A percentile compares a stretch with the other conserved stretches of the same genome.
These are phyloP conservation scores for Equus przewalskii DNA, from an alignment of 2,113 vertebrate genomes.

Conservation along the genomic window DNA sequence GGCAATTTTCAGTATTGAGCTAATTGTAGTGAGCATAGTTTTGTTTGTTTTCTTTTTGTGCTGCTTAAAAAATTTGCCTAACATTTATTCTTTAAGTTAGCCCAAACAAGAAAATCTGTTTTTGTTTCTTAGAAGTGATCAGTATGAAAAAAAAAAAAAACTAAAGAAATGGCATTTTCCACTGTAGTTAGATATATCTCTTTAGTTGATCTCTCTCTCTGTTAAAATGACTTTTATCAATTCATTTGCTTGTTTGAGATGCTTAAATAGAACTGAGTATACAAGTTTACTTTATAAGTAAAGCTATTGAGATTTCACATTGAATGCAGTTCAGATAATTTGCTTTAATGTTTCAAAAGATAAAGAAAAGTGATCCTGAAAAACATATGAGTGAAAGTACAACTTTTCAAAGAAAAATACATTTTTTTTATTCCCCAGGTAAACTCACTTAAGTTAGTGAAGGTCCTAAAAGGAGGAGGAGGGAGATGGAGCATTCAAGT, in stretches of 20 bases:
- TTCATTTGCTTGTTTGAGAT: not conserved
- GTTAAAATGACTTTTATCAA: not conserved
- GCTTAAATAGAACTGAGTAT: not conserved
- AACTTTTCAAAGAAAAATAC: slow-evolving; percentile 34
- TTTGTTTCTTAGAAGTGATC: not conserved
- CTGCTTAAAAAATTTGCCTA: not conserved
- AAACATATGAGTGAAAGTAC: not conserved
- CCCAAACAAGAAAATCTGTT: not conserved
- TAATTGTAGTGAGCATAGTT: not conserved
- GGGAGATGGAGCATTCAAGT: not conserved
- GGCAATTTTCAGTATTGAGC: not conserved
- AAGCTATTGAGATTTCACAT: not conserved
- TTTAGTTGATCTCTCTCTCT: not conserved
- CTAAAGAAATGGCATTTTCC: not conserved
- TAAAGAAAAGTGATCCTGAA: not conserved
- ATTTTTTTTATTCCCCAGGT: not conserved
- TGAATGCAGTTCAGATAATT: not conserved
- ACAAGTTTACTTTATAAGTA: not conserved
- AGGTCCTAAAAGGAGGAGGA: not conserved
- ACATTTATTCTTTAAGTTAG: not conserved
- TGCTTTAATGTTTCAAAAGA: not conserved
- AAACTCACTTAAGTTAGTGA: not conserved
- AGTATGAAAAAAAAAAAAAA: not conserved
- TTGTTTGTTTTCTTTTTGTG: not conserved
- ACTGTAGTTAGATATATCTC: not conserved